Base-by-base conservation (phyloP, 1,140 invertebrate species). In the Oscheius sp. region DNA sequence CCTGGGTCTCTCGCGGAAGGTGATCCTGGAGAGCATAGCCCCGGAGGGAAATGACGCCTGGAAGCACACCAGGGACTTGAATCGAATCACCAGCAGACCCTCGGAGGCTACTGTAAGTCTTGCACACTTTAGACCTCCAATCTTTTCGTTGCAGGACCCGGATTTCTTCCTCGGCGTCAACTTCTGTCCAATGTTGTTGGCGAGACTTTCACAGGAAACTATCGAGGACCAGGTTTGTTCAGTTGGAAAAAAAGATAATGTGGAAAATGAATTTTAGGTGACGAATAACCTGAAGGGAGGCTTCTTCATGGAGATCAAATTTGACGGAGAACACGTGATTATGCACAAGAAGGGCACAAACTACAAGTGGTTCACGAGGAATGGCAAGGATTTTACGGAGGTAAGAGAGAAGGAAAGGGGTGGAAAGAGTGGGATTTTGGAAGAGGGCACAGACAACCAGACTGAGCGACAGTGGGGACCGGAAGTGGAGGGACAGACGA, bases 321-420 rank as follows among this genome's bases (percentile, higher is more conserved):
- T 64, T 34, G 69, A 71, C 29, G 69, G 69, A 15, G 69, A 71
- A 23, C 58, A 71, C 36, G 69, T 71, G 29, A 15, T 71, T 1
- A 13, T 71, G 1, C 69, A 71, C 28, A 71, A 71, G 23, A 65
- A 63, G 23, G 69, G 69, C 23, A 65, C 42, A 38, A 42, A 36
- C 13, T 71, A 64, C 58, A 59, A 58, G 29, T 71, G 69, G 69
- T 64, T 71, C 26, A 71, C 69, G 20, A 46, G 69, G 26, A 71
- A 71, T 38, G 58, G 58, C 10, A 71, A 64, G 15, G 69, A 71
- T 29, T 71, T 63, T 64, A 42, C 69, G 3, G 58, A 63, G 18
- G 68, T 71, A n/a, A 18, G n/a, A n/a, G n/a, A n/a, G n/a, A n/a
- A n/a, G n/a, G n/a, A n/a, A n/a, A n/a, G n/a, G n/a, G n/a, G n/a